Base-by-base conservation (phyloP, 2,888 invertebrate species). In the Nemotelus nigrinus region DNA sequence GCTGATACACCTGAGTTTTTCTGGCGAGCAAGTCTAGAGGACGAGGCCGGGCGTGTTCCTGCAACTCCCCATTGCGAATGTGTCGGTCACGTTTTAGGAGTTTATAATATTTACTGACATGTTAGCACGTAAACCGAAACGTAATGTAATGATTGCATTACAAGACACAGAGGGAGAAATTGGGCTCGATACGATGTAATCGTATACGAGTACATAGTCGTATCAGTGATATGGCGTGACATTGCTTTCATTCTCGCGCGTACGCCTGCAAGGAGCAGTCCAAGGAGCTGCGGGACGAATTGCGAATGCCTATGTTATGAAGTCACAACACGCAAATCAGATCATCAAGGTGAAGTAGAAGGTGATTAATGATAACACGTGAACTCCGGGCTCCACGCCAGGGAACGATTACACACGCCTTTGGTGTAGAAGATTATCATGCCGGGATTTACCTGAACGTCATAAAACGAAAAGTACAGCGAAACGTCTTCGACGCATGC, bases 31-130 rank as follows among this genome's bases (percentile, higher is more conserved):
- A 57, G 10, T 43, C 3, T 3, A 43, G 43, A 7, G 43, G 63
- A 63, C 63, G 3, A 39, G 5, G 4, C 58, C 7, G 5, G 4
- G n/a, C 7, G 5, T 58, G 7, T 58, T 39, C 43, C 3, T 4
- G 3, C 43, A 3, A 8, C 25, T 43, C 8, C 5, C 43, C 43
- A 53, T 55, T 48, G 68, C 48, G 43, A 53, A 78, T 72, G 70
- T 47, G 72, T 44, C 75, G 65, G 63, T 78, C 76, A 63, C 76
- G 78, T 67, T 64, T 68, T 57, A 50, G 45, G 72, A 77, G 57
- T 77, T 78, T 60, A 72, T 65, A 67, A 77, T 76, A 76, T 76
- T 76, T 76, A 76, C 76, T 55, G 65, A 76, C 76, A 76, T 76
- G 67, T 76, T 76, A 25, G 67, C 76, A 76, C 67, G 76, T 58